Evolutionary conservation across 2,888 invertebrate genomes (phyloP).

Genomic region (Pseudococcus longispinus): DNA sequence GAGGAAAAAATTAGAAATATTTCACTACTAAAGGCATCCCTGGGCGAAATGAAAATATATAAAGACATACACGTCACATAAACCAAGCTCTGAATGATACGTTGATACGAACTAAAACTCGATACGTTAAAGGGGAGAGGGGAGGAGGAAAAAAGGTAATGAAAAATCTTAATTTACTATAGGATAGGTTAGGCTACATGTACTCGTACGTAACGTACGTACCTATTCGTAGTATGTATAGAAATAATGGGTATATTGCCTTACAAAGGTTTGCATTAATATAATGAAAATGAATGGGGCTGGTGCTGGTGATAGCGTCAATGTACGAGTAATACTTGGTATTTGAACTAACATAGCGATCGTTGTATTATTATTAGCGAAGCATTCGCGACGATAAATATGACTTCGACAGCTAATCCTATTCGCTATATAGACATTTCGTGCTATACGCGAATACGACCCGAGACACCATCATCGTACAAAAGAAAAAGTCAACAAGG

Average conservation of each 20-base stretch:
- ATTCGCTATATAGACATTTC: background rate
- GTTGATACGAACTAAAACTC: background rate
- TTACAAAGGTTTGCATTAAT: slow-evolving; percentile 37
- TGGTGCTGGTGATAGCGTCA: background rate
- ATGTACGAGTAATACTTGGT: background rate
- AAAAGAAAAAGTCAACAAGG: background rate
- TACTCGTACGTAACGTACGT: too few species aligned
- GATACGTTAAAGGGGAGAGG: background rate
- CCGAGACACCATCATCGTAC: background rate
- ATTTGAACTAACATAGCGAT: background rate
- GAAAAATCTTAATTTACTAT: slow-evolving; percentile 31
- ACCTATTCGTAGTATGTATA: too few species aligned
- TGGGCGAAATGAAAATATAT: background rate
- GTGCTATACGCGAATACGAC: background rate
- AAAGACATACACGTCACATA: slow-evolving; percentile 6
- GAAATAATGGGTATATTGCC: slow-evolving; percentile 14
- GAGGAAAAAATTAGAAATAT: background rate
- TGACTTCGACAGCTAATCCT: background rate
- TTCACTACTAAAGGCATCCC: background rate
- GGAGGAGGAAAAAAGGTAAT: background rate
- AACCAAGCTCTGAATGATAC: background rate
- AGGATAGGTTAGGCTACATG: background rate
- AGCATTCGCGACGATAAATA: background rate
- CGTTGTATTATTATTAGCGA: background rate
- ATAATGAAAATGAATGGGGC: slow-evolving; percentile 3